These are phyloP conservation scores for Peromyscus nudipes DNA, from an alignment of 2,797 vertebrate genomes.

Conservation along the genomic window DNA sequence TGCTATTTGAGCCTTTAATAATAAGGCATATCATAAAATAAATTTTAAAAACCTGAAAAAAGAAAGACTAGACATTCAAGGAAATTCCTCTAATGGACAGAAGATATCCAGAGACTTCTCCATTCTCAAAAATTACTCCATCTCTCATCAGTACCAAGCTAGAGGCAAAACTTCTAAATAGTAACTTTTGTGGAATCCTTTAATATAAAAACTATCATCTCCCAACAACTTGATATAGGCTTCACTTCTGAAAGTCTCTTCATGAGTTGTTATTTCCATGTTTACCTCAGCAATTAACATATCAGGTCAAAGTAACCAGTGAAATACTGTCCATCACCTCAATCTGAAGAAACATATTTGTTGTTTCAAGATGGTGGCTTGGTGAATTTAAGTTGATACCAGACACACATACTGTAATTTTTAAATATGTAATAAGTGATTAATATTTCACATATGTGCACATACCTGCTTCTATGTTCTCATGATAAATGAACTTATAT, in stretches of 20 bases:
- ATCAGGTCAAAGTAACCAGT: neutral
- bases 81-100: neutral
- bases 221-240: neutral
- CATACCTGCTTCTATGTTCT: neutral
- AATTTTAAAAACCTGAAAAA: neutral
- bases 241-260: neutral
- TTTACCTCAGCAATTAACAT: neutral
- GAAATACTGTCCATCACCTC: neutral
- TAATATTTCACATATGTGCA: neutral
- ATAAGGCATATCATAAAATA: neutral
- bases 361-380: neutral
- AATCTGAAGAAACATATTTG: neutral
- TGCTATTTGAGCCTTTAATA: rapidly evolving
- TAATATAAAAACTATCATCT: neutral
- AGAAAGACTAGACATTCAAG: neutral
- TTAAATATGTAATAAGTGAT: neutral
- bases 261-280: neutral
- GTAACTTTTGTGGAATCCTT: neutral
- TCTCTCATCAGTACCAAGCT: too few relatives aligned
- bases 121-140: too few relatives aligned
- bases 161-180: neutral
- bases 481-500: neutral
- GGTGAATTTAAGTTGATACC: neutral
- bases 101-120: rapidly evolving
- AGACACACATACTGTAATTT: too few relatives aligned